Percentiles rank a stretch among this genome's conserved stretches.
Evolutionary conservation across 2,888 invertebrate genomes (phyloP).

Genomic region (Electrophaes corylata): DNA sequence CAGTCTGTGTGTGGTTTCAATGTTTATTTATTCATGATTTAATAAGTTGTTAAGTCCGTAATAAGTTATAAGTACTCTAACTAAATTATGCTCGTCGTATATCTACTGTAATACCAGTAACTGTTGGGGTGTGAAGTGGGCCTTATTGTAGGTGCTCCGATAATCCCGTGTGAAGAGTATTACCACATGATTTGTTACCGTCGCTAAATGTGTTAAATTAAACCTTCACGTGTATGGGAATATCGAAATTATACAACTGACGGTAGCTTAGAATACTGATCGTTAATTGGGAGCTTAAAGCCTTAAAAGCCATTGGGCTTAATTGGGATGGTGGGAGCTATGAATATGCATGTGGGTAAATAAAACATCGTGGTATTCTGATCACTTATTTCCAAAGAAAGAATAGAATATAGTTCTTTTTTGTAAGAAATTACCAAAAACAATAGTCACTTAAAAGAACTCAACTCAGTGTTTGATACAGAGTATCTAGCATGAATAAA

Average conservation of each 20-base stretch:
- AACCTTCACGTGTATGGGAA: constrained; percentile 31
- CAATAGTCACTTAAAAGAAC: too few species aligned
- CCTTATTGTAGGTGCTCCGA: constrained; percentile 27
- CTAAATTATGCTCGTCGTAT: not conserved
- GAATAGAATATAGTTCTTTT: not conserved
- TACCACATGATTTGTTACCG: constrained; percentile 40
- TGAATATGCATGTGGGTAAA: constrained; percentile 2
- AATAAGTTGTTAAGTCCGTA: too few species aligned
- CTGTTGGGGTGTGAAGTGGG: constrained; percentile 15
- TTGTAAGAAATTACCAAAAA: too few species aligned
- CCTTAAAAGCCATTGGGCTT: constrained; percentile 20
- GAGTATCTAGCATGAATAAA: too few species aligned
- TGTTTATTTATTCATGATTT: too few species aligned
- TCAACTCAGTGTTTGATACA: too few species aligned
- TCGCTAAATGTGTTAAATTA: constrained; percentile 36
- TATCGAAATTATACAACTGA: constrained; percentile 32
- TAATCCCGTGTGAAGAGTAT: constrained; percentile 42
- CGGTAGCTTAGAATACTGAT: constrained; percentile 30
- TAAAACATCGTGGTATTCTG: constrained; percentile 5
- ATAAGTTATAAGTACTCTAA: too few species aligned
- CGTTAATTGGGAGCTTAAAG: constrained; percentile 27
- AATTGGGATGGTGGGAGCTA: constrained; percentile 18
- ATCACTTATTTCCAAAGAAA: not conserved
- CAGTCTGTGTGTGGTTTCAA: too few species aligned
- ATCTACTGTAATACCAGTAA: not conserved